A percentile compares a stretch with the other conserved stretches of the same genome.
phyloP scores from a whole-genome alignment of 37 sponge, comb jelly and placozoan genomes.

The Spongilla lacustris region DNA sequence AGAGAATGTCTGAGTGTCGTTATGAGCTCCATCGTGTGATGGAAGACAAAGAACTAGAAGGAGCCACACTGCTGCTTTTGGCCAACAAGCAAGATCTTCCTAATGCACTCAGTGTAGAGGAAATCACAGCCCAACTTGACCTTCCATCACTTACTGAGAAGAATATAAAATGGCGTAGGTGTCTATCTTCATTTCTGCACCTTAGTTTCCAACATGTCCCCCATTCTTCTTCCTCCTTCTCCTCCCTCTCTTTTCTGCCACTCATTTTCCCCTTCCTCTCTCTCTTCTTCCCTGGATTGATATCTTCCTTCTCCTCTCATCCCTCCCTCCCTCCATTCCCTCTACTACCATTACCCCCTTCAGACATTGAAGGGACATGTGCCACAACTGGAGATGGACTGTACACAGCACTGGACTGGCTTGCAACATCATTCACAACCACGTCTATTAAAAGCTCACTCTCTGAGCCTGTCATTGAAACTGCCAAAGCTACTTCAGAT shows the following conservation, averaged over 20 bases:
- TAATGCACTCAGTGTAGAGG: constrained; percentile 70
- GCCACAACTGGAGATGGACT: constrained; percentile 83
- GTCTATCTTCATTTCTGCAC: background rate
- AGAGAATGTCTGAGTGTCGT: constrained; percentile 63
- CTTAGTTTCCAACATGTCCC: background rate
- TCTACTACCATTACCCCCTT: background rate
- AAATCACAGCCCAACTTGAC: constrained; percentile 64
- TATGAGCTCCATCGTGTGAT: constrained; percentile 67
- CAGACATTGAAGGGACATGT: constrained; percentile 76
- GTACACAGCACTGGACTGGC: constrained; percentile 80
- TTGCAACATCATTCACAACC: constrained; percentile 30
- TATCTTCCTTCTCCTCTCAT: background rate
- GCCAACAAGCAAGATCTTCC: constrained; percentile 97
- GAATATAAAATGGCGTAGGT: constrained; percentile 75
- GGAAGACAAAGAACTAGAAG: constrained; percentile 66
- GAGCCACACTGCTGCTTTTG: constrained; percentile 59
- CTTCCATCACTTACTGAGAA: constrained; percentile 35
- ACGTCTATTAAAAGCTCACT: constrained; percentile 43
- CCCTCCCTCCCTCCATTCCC: background rate
- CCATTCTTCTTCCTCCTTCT: background rate
- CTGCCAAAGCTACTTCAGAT: constrained; percentile 1
- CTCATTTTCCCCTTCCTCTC: background rate
- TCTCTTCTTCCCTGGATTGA: background rate
- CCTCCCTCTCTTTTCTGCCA: background rate
- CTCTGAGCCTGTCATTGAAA: constrained; percentile 55